Percentiles rank a stretch among this genome's conserved stretches.
Evolutionary conservation across 2,888 invertebrate genomes (phyloP).

Genomic region (Stomorhina lunata): DNA sequence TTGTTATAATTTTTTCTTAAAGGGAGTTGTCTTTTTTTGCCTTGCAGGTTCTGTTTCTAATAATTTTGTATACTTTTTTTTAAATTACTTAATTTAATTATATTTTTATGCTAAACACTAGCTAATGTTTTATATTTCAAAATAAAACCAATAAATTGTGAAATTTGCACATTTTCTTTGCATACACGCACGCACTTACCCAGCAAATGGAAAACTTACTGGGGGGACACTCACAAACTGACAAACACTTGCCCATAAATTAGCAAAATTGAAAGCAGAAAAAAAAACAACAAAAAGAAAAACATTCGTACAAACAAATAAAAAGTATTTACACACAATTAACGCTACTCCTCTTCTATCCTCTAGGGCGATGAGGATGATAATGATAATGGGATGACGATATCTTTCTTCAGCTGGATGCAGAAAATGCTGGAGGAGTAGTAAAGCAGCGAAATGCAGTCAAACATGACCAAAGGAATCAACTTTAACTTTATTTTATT

Average conservation of each 20-base stretch:
- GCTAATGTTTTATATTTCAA: too few species aligned
- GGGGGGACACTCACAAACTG: constrained; percentile 25
- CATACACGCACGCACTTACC: constrained; percentile 51
- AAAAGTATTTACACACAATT: constrained; percentile 21
- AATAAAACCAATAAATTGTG: constrained; percentile 29
- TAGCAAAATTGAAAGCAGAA: too few species aligned
- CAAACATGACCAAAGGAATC: constrained; percentile 64
- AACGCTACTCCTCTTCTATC: too few species aligned
- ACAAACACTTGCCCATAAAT: constrained; percentile 11
- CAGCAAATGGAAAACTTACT: too few species aligned
- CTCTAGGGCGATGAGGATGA: background rate
- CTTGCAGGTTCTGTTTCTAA: constrained; percentile 17
- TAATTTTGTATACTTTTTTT: background rate
- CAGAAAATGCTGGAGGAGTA: constrained; percentile 31
- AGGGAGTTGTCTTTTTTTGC: constrained; percentile 57
- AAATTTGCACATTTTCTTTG: constrained; percentile 42
- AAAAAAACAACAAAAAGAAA: too few species aligned
- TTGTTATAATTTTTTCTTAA: constrained; percentile 25
- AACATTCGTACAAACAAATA: constrained; percentile 34
- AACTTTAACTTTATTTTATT: too few species aligned
- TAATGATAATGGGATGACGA: background rate
- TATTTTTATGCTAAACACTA: too few species aligned
- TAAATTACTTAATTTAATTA: constrained; percentile 40
- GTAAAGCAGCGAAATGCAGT: constrained; percentile 22
- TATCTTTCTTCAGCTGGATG: too few species aligned